phyloP scores from a whole-genome alignment of 2,888 invertebrate species.

The Xylophagus ater region DNA sequence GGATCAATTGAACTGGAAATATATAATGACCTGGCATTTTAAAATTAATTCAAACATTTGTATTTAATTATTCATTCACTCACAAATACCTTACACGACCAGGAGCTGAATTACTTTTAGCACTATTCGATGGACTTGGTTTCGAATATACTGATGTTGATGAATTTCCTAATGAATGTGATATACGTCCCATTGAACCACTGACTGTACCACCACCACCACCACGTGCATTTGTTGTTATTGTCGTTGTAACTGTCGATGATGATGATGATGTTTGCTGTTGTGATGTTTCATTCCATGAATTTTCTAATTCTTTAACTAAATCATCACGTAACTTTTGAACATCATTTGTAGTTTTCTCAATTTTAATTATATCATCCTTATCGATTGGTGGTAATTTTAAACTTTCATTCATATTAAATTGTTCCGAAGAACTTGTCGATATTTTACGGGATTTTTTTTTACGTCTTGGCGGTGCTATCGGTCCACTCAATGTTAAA shows the following conservation, averaged over 20 bases:
- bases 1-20: conserved; percentile 37
- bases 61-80: conserved; percentile 16
- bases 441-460: conserved; percentile 45
- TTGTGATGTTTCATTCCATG: conserved; percentile 45
- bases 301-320: conserved; percentile 64
- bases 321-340: conserved; percentile 34
- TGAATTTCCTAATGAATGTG: conserved; percentile 38
- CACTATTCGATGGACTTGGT: conserved; percentile 39
- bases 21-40: conserved; percentile 11
- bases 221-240: conserved; percentile 26
- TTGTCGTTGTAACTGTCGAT: conserved; percentile 22
- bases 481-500: conserved; percentile 42
- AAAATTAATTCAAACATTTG: conserved; percentile 18
- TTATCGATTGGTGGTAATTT: conserved; percentile 29
- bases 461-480: conserved; percentile 71
- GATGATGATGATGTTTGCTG: no score
- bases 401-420: conserved; percentile 32
- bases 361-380: conserved; percentile 25
- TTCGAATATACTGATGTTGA: conserved; percentile 38
- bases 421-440: conserved; percentile 36
- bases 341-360: conserved; percentile 11
- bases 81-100: conserved; percentile 35
- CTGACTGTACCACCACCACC: conserved; percentile 19
- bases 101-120: conserved; percentile 40
- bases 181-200: conserved; percentile 32